Evolutionary conservation across 2,888 invertebrate genomes (phyloP).

Genomic region (Cremastobaeus sp.): DNA sequence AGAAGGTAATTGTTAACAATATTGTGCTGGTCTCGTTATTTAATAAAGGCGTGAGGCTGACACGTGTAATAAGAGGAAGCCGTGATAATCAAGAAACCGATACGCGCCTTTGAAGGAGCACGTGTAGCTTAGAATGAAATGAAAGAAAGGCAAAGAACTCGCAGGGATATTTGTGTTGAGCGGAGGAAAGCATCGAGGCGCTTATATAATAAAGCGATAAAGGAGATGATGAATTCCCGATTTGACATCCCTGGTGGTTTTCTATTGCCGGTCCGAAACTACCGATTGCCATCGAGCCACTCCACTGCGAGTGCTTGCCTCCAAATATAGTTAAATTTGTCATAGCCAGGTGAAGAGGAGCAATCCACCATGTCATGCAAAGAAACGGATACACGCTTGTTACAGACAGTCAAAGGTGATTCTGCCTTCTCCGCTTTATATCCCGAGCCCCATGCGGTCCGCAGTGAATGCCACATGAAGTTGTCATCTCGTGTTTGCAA

Average conservation of each 20-base stretch:
- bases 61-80: constrained; percentile 10
- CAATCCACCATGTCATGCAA: constrained; percentile 57
- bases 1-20: not conserved
- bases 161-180: constrained; percentile 1
- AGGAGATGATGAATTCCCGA: constrained; percentile 66
- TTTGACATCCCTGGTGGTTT: constrained; percentile 64
- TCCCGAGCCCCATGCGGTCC: constrained; percentile 55
- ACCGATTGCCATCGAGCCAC: constrained; percentile 28
- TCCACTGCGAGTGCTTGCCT: constrained; percentile 55
- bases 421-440: constrained; percentile 37
- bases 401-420: constrained; percentile 52
- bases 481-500: constrained; percentile 58
- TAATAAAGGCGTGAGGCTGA: not conserved
- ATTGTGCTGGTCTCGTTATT: constrained; percentile 3
- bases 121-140: constrained; percentile 22
- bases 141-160: constrained; percentile 9
- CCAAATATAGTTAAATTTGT: constrained; percentile 72
- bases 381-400: constrained; percentile 71
- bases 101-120: constrained; percentile 20
- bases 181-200: constrained; percentile 29
- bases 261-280: constrained; percentile 58
- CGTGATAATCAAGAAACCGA: constrained; percentile 16
- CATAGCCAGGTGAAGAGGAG: constrained; percentile 72
- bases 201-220: constrained; percentile 44
- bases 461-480: constrained; percentile 57